These are phyloP conservation scores for Flexamia atlantica DNA, from an alignment of 2,888 invertebrate genomes.

Conservation along the genomic window DNA sequence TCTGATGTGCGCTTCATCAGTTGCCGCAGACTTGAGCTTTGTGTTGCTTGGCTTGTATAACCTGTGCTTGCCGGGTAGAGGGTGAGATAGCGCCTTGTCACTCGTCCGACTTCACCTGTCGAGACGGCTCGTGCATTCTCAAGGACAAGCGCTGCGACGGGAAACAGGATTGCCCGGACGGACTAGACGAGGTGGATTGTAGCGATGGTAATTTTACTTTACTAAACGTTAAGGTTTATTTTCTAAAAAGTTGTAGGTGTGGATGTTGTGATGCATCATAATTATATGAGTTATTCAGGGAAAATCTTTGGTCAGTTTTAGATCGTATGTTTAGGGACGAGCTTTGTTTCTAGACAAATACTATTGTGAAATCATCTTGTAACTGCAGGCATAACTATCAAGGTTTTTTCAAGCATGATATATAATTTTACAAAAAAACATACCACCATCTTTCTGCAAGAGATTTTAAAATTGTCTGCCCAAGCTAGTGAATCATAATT, in stretches of 20 bases:
- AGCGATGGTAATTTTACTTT: constrained; percentile 61
- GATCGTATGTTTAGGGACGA: too few species aligned
- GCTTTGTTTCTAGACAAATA: too few species aligned
- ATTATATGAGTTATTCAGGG: too few species aligned
- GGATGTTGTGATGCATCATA: constrained; percentile 9
- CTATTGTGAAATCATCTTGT: too few species aligned
- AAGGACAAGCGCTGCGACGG: constrained; percentile 85
- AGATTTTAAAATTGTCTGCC: too few species aligned
- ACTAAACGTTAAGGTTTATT: not conserved
- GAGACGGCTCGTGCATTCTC: constrained; percentile 86
- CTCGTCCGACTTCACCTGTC: constrained; percentile 81
- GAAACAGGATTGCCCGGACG: constrained; percentile 82
- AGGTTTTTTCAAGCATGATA: too few species aligned
- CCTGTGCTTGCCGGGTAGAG: constrained; percentile 60
- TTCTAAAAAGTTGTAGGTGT: too few species aligned
- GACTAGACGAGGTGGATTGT: constrained; percentile 69
- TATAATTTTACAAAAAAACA: too few species aligned
- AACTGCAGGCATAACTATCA: too few species aligned
- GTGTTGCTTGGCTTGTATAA: constrained; percentile 59
- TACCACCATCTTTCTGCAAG: too few species aligned
- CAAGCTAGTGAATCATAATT: too few species aligned
- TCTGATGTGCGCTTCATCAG: constrained; percentile 18
- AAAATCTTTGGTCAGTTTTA: too few species aligned
- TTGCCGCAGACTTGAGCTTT: constrained; percentile 30
- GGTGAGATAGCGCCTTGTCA: constrained; percentile 71